A percentile compares a stretch with the other conserved stretches of the same genome.
Conservation (phyloP, 1,140 invertebrate genomes). For the Sarcophaga peregrina region DNA sequence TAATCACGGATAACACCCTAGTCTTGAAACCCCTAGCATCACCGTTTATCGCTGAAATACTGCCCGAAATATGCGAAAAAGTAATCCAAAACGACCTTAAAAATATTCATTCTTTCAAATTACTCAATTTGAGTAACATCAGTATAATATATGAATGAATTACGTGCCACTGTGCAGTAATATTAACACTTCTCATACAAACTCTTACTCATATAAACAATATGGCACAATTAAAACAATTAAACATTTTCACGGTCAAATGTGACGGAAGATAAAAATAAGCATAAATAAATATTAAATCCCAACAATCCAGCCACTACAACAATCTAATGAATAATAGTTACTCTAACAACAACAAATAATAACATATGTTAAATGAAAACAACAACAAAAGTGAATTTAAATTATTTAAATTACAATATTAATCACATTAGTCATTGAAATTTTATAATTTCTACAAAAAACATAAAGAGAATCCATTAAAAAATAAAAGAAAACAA, state of each 20-base stretch:
- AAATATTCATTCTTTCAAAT: no score
- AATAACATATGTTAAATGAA: background rate
- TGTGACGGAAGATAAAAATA: slow-evolving; percentile 31
- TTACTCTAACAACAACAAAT: background rate
- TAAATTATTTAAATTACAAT: background rate
- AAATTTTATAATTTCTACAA: background rate
- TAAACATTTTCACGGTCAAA: slow-evolving; percentile 40
- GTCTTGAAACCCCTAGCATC: no score
- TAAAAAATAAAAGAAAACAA: no score
- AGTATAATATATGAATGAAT: no score
- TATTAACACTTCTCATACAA: background rate
- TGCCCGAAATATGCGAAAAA: no score
- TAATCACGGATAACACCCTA: no score
- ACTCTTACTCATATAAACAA: background rate
- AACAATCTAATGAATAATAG: no score
- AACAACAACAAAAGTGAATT: background rate
- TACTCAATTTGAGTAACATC: no score
- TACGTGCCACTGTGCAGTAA: no score
- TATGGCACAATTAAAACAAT: slow-evolving; percentile 28
- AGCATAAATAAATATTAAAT: background rate
- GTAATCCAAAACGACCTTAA: no score
- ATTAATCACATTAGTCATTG: background rate
- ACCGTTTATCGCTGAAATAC: no score
- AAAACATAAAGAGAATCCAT: no score
- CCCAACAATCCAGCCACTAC: background rate